phyloP scores from a whole-genome alignment of 2,797 vertebrate species.

The Poliocrania exsul region DNA sequence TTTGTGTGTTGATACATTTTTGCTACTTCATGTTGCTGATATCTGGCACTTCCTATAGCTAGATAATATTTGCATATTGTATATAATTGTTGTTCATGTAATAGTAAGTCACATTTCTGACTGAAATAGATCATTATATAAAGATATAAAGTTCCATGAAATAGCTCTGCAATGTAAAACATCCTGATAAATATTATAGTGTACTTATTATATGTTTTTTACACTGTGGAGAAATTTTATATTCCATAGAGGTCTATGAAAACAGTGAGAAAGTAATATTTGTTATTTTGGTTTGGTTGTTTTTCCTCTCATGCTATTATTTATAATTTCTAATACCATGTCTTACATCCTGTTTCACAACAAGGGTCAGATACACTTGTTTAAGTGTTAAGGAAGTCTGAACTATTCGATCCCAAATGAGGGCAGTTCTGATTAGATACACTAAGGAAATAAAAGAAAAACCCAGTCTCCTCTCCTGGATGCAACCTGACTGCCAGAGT shows the following conservation, averaged over 20 bases:
- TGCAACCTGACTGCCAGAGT: constrained; percentile 19
- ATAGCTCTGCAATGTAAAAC: background rate
- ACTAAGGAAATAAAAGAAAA: constrained; percentile 14
- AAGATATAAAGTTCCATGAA: constrained; percentile 3
- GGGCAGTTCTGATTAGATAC: background rate
- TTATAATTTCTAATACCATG: background rate
- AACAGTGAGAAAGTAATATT: background rate
- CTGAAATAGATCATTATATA: background rate
- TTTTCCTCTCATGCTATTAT: background rate
- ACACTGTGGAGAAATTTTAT: background rate
- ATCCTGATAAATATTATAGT: background rate
- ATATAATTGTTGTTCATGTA: background rate
- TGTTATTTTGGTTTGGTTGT: background rate
- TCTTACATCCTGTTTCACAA: background rate
- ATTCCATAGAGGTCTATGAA: background rate
- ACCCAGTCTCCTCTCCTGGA: background rate
- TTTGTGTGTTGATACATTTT: background rate
- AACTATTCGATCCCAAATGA: background rate
- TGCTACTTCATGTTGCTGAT: background rate
- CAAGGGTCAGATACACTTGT: background rate
- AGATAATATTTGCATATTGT: background rate
- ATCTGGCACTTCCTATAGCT: background rate
- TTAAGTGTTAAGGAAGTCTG: background rate
- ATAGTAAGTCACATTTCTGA: constrained; percentile 18
- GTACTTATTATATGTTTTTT: background rate